Evolutionary conservation across 2,888 invertebrate species (phyloP).

Genomic region (Tipula vernalis): DNA sequence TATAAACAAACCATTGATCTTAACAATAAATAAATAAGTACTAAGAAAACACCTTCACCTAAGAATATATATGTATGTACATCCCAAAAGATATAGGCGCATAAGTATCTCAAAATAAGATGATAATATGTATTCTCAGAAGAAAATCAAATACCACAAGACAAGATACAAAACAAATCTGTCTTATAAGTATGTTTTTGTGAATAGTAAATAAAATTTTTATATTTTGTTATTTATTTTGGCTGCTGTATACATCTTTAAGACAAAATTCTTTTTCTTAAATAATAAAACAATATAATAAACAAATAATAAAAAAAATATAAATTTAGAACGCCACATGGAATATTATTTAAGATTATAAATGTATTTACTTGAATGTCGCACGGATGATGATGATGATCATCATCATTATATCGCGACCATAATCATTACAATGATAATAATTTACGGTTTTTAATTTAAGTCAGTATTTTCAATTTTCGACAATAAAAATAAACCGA

Average conservation of each 20-base stretch:
- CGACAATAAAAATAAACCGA: neutral
- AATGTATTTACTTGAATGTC: neutral
- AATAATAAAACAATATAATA: conserved; percentile 4
- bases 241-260: neutral
- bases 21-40: neutral
- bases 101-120: neutral
- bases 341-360: neutral
- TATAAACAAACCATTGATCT: neutral
- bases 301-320: neutral
- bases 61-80: neutral
- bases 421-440: neutral
- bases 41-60: neutral
- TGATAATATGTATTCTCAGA: neutral
- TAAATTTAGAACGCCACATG: neutral
- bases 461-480: neutral
- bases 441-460: neutral
- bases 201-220: neutral
- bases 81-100: neutral
- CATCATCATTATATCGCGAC: neutral
- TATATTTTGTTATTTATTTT: neutral
- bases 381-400: neutral
- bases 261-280: neutral
- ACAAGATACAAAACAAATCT: neutral
- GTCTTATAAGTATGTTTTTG: neutral
- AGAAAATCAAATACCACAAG: neutral